Evolutionary conservation across 2,888 invertebrate genomes (phyloP).

Genomic region (Microplitis manilae): DNA sequence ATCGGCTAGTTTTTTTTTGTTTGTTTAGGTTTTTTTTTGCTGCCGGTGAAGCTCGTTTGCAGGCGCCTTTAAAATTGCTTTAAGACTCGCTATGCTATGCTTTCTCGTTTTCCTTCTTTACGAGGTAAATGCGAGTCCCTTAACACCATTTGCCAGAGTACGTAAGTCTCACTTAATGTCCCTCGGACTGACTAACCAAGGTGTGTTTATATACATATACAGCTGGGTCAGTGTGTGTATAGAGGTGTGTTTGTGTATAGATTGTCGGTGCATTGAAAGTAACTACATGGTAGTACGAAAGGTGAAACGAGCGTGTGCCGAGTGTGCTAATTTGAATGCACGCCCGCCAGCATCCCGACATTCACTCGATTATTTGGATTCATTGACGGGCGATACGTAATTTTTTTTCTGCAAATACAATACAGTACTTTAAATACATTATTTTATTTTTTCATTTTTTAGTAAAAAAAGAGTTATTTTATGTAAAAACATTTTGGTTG

Average conservation of each 20-base stretch:
- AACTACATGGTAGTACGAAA: constrained; percentile 47
- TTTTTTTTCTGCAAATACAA: constrained; percentile 38
- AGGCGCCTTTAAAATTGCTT: background rate
- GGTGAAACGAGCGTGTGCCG: constrained; percentile 43
- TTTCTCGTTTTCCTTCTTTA: constrained; percentile 14
- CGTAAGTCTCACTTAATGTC: constrained; percentile 52
- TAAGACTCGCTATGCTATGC: background rate
- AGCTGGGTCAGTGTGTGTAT: background rate
- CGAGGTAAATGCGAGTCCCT: constrained; percentile 27
- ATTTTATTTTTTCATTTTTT: background rate
- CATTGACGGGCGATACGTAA: constrained; percentile 19
- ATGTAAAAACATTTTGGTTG: background rate
- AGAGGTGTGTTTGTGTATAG: constrained; percentile 27
- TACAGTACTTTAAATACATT: background rate
- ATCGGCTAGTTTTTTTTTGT: background rate
- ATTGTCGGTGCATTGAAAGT: constrained; percentile 50
- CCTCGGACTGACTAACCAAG: constrained; percentile 30
- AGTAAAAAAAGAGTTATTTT: background rate
- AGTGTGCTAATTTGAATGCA: constrained; percentile 51
- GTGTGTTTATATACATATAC: background rate
- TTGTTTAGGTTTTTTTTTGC: background rate
- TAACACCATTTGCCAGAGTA: constrained; percentile 42
- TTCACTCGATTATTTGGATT: constrained; percentile 1
- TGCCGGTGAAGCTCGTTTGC: background rate
- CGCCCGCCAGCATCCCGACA: constrained; percentile 37